Evolutionary conservation across 2,113 vertebrate species (phyloP).

Genomic region (Sceloporus undulatus): DNA sequence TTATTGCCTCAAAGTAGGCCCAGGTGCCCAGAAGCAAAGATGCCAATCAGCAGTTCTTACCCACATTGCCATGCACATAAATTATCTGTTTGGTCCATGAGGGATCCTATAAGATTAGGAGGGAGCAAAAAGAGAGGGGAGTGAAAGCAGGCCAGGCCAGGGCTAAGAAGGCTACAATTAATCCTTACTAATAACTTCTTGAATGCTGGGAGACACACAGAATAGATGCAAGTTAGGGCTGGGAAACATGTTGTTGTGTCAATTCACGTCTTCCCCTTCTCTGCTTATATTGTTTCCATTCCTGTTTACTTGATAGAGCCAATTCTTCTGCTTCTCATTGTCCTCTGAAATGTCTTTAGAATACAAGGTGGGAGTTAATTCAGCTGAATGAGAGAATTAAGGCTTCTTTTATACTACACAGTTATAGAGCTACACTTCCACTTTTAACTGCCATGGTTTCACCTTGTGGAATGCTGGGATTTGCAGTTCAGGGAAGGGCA

Average conservation of each 20-base stretch:
- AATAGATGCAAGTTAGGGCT: neutral
- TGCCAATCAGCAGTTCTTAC: slow-evolving; percentile 41
- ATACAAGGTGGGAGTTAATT: neutral
- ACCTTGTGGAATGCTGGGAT: no score
- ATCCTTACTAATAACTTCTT: slow-evolving; percentile 50
- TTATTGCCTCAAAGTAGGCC: slow-evolving; percentile 22
- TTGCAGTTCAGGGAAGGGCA: no score
- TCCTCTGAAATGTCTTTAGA: accelerated
- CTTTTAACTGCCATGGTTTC: no score
- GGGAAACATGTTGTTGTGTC: accelerated
- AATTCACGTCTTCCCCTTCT: accelerated
- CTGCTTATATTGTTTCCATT: neutral
- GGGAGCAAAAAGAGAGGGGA: slow-evolving; percentile 10
- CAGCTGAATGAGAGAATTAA: neutral
- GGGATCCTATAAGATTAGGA: neutral
- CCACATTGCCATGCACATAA: slow-evolving; percentile 6
- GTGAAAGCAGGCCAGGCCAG: neutral
- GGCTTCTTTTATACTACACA: no score
- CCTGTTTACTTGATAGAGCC: accelerated
- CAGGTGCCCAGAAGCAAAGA: neutral
- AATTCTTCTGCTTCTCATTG: neutral
- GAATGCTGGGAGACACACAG: neutral
- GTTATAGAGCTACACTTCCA: no score
- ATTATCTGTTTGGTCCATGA: neutral
- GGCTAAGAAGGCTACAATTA: slow-evolving; percentile 11